These are phyloP conservation scores for Tetraneura akinire DNA, from an alignment of 1,140 invertebrate species.

Conservation along the genomic window DNA sequence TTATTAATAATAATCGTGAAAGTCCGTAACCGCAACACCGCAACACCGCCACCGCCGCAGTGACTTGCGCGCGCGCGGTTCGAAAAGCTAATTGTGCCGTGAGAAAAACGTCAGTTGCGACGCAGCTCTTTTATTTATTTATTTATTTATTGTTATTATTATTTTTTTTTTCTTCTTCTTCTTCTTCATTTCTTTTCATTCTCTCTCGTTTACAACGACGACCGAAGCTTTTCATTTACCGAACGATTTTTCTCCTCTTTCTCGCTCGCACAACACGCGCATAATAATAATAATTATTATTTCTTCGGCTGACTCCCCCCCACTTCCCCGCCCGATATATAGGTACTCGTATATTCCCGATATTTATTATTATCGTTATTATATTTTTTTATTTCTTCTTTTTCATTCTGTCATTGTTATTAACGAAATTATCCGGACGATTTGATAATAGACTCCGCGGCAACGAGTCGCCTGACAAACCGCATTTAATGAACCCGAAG, in stretches of 20 bases:
- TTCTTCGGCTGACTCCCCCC: background rate
- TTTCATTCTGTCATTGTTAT: slow-evolving; percentile 50
- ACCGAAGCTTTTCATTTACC: slow-evolving; percentile 19
- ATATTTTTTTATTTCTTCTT: slow-evolving; percentile 41
- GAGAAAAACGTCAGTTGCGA: slow-evolving; percentile 41
- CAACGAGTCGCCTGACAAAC: slow-evolving; percentile 48
- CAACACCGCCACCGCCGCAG: background rate
- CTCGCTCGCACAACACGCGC: background rate
- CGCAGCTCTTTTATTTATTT: background rate
- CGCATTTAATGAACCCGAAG: slow-evolving; percentile 49
- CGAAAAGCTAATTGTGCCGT: slow-evolving; percentile 45
- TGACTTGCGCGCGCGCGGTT: background rate
- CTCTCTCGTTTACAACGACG: background rate
- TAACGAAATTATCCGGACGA: slow-evolving; percentile 51
- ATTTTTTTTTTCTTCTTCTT: too few species aligned
- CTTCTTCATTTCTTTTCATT: slow-evolving; percentile 19
- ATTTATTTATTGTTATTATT: too few species aligned
- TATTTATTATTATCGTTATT: slow-evolving; percentile 11
- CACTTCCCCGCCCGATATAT: background rate
- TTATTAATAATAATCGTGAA: slow-evolving; percentile 24
- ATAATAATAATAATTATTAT: slow-evolving; percentile 31
- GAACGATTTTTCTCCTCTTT: slow-evolving; percentile 33
- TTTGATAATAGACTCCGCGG: slow-evolving; percentile 50
- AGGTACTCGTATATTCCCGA: too few species aligned
- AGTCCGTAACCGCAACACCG: slow-evolving; percentile 18